These are phyloP conservation scores for Auanema freiburgensis DNA, from an alignment of 2,888 invertebrate species.

Conservation along the genomic window DNA sequence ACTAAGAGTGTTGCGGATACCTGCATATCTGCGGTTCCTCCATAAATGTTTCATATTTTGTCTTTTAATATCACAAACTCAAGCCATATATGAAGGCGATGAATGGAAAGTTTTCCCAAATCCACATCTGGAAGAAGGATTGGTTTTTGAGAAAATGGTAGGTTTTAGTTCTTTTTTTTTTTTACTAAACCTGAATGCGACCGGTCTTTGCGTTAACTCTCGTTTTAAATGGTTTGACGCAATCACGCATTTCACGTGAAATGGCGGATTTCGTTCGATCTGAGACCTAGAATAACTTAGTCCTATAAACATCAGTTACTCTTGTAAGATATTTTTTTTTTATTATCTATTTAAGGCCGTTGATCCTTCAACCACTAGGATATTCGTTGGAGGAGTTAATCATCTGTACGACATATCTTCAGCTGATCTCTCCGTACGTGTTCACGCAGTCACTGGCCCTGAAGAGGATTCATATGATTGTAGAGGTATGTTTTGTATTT, in stretches of 20 bases:
- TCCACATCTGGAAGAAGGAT: slow-evolving; percentile 30
- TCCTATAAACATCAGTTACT: neutral
- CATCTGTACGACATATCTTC: slow-evolving; percentile 58
- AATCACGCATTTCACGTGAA: too few relatives aligned
- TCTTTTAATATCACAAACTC: slow-evolving; percentile 4
- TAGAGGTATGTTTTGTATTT: slow-evolving; percentile 34
- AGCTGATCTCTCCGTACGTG: slow-evolving; percentile 45
- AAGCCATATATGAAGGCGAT: slow-evolving; percentile 4
- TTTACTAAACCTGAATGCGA: neutral
- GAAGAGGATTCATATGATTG: slow-evolving; percentile 52
- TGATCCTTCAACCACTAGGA: slow-evolving; percentile 53
- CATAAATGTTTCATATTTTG: slow-evolving; percentile 14
- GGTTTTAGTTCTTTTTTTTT: slow-evolving; percentile 8
- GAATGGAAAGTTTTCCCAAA: slow-evolving; percentile 36
- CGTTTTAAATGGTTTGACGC: too few relatives aligned
- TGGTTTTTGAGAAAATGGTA: slow-evolving; percentile 49
- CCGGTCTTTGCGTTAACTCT: neutral
- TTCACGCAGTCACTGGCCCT: slow-evolving; percentile 54
- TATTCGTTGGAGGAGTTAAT: slow-evolving; percentile 62
- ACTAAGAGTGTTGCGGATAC: neutral
- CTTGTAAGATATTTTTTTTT: neutral
- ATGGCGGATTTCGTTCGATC: neutral
- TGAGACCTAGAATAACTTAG: neutral
- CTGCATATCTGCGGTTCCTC: neutral
- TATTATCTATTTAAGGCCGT: slow-evolving; percentile 38